Conservation (phyloP, 92 coral and sea anemone genomes). For the Paragorgia papillata region DNA sequence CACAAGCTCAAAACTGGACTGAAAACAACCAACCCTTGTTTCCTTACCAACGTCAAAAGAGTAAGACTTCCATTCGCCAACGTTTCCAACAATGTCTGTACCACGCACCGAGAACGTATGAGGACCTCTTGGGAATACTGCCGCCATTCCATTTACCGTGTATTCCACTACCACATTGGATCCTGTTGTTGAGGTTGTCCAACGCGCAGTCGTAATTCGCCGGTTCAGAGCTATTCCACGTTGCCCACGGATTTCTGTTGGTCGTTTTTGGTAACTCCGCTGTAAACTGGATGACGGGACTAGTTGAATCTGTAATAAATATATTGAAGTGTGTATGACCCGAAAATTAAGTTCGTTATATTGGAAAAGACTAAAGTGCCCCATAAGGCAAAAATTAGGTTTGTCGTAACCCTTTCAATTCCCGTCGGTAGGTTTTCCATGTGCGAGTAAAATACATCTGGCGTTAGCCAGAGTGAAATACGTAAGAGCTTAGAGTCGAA, state of each 20-base stretch:
- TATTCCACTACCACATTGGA: constrained; percentile 23
- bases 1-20: no score
- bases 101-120: constrained; percentile 41
- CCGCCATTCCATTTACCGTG: constrained; percentile 22
- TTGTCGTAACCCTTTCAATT: no score
- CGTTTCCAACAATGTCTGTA: constrained; percentile 10
- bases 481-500: no score
- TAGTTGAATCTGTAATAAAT: constrained; percentile 25
- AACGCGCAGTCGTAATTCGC: constrained; percentile 23
- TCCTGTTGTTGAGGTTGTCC: constrained; percentile 3
- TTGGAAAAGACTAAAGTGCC: no score
- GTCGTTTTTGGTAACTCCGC: constrained; percentile 11
- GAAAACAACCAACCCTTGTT: no score
- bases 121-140: constrained; percentile 30
- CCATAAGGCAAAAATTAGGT: no score
- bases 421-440: no score
- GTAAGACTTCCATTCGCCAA: constrained; percentile 31
- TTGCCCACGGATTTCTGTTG: constrained; percentile 9
- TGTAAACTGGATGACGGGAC: constrained; percentile 21
- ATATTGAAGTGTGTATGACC: no score
- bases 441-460: no score
- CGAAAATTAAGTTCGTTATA: no score
- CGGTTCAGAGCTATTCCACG: constrained; percentile 34
- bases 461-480: no score
- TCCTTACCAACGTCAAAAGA: constrained; percentile 34